Evolutionary conservation across 2,113 vertebrate genomes (phyloP), one percentile per base, ranked within the genome.

Genomic region (Bucco capensis): DNA sequence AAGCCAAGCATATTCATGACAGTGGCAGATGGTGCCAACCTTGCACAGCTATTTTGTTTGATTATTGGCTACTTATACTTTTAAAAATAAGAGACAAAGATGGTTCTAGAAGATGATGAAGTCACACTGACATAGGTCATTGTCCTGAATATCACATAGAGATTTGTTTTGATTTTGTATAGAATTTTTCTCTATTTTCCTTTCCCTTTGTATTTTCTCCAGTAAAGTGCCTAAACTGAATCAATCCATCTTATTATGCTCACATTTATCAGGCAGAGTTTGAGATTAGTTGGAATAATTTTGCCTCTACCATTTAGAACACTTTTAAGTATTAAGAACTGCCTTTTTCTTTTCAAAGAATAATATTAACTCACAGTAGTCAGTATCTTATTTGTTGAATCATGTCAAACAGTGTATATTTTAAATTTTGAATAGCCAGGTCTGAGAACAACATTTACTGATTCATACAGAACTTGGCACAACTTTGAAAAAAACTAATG

Each of bases 1-100:
- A 95, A 95, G 89, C 85, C 86, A 95, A 86, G 93, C 86, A 86
- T 91, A 95, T 95, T 88, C 80, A 76, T 71, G 84, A 82, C 74
- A 88, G 93, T 81, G 81, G 86, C 92, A 92, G 82, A 76, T 89
- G 90, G 85, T 84, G 85, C 83, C 88, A 83, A 95, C 95, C 88
- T 88, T 83, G 38, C 72, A 76, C 70, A 30, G 76, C 67, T 90
- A 88, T 86, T 95, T 93, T 88, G 61, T 92, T 82, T 86, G 51
- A 77, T 90, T 95, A 83, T 86, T 93, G 93, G 65, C 50, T 66
- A 76, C 67, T 83, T 94, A 80, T 73, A 91, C 67, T 94, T 95
- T 92, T 77, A 77, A 94, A 96, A 94, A 93, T 62, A 37, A 49
- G 69, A 88, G 46, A 91, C 78, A 92, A 94, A 94, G 72, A 56